Evolutionary conservation across 2,888 invertebrate genomes (phyloP).

Genomic region (Didymodactylos carnosus): DNA sequence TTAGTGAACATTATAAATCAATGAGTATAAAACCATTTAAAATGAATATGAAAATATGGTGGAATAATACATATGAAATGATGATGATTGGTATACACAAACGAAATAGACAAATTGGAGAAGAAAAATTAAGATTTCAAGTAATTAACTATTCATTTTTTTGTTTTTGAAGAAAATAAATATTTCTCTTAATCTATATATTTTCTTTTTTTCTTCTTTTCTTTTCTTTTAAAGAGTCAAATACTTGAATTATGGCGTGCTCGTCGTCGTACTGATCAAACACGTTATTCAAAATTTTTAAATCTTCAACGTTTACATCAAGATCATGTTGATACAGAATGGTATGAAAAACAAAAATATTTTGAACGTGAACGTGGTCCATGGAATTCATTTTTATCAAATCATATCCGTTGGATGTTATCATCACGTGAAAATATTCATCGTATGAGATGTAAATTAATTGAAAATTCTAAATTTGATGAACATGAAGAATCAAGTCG

Average conservation of each 20-base stretch:
- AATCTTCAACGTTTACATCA: constrained; percentile 35
- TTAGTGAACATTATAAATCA: constrained; percentile 40
- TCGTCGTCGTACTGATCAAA: not conserved
- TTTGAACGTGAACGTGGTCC: constrained; percentile 37
- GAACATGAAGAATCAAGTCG: constrained; percentile 43
- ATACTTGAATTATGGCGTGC: constrained; percentile 36
- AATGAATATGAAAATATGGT: constrained; percentile 39
- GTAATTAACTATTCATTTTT: no score
- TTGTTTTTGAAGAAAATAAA: no score
- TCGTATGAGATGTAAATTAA: constrained; percentile 44
- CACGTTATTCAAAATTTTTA: not conserved
- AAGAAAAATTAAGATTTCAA: constrained; percentile 39
- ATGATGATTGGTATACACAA: constrained; percentile 42
- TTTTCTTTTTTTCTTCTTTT: no score
- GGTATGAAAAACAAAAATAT: constrained; percentile 42
- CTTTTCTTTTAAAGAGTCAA: no score
- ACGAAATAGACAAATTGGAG: constrained; percentile 40
- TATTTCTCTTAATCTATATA: no score
- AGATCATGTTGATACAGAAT: constrained; percentile 38
- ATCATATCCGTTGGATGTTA: constrained; percentile 40
- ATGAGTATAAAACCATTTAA: constrained; percentile 35
- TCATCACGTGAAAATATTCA: constrained; percentile 45
- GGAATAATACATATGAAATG: constrained; percentile 45
- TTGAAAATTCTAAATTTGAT: constrained; percentile 42
- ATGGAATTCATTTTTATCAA: constrained; percentile 16